Evolutionary conservation across 1,140 invertebrate species (phyloP), one percentile per base, ranked within the genome.

Genomic region (Trichonephila clavipes): DNA sequence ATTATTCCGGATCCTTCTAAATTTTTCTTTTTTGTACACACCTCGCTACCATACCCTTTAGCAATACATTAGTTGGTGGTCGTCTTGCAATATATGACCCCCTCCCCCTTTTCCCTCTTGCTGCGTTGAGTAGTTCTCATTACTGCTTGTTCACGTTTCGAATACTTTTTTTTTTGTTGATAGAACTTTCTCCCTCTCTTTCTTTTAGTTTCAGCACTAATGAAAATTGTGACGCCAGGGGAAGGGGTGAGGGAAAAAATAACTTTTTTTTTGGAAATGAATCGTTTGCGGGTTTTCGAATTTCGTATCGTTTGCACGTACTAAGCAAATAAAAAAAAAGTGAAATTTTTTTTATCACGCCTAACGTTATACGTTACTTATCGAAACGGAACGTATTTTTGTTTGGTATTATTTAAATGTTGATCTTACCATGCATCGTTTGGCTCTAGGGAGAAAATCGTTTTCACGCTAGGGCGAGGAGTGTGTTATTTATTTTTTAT

Each of bases 261-360:
- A 77, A 18, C 14, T 72, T 69, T 69, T 69, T 72, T 72, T 77
- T 34, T 6, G 16, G 72, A 77, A 77, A 40, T 77, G 51, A 69
- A 69, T 69, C 72, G 28, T 16, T 40, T 77, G 72, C 34, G 28
- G 72, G 16, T 34, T 77, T 77, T 77, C 16, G 28, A 1, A 77
- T 77, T 77, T 77, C 28, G 24, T 77, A 77, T 34, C 72, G 5
- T 40, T 77, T 77, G 72, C 72, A 77, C 72, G 72, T 40, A 16
- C 5, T 34, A 3, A 5, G 24, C 3, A 40, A 69, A 19, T n/a
- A 66, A 66, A n/a, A n/a, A 12, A 28, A 28, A 28, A 69, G 10
- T 28, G 28, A 10, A 14, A n/a, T 69, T 14, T 12, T 14, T 28
- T 28, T 69, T 66, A 66, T 12, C 21, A 69, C n/a, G 24, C n/a